Conservation (phyloP, 2,888 invertebrate species). For the Melikaiella ostensackeni region DNA sequence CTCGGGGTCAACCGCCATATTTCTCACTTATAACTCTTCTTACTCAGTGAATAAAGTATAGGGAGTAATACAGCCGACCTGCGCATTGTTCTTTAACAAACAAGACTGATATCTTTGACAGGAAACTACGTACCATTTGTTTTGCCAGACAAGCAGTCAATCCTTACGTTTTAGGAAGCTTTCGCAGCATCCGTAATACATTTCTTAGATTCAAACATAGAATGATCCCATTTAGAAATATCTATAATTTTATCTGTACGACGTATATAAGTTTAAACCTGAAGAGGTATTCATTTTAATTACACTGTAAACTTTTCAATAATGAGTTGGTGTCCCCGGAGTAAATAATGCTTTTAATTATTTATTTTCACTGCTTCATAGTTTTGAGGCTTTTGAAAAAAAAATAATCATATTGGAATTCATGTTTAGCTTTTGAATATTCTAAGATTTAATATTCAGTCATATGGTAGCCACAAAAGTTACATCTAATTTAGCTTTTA, state of each 20-base stretch:
- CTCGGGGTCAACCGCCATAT: no score
- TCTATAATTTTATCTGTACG: background rate
- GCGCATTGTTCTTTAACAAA: constrained; percentile 60
- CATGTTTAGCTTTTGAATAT: background rate
- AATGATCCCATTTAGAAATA: background rate
- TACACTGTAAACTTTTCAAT: background rate
- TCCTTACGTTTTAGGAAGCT: constrained; percentile 14
- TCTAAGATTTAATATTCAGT: background rate
- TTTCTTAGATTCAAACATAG: constrained; percentile 4
- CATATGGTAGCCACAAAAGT: background rate
- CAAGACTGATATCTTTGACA: constrained; percentile 62
- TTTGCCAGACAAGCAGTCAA: constrained; percentile 38
- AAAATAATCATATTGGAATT: background rate
- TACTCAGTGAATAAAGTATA: background rate
- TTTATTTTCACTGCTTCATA: background rate
- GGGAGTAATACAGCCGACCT: constrained; percentile 46
- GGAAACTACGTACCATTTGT: constrained; percentile 46
- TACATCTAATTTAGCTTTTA: no score
- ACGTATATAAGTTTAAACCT: background rate
- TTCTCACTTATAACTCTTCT: no score
- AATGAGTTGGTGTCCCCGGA: background rate
- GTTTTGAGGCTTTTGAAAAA: background rate
- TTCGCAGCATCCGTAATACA: constrained; percentile 43
- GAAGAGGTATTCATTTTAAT: background rate
- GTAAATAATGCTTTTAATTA: background rate